Base-by-base conservation (phyloP, 1,140 invertebrate genomes). In the Alviniconcha marisindica region DNA sequence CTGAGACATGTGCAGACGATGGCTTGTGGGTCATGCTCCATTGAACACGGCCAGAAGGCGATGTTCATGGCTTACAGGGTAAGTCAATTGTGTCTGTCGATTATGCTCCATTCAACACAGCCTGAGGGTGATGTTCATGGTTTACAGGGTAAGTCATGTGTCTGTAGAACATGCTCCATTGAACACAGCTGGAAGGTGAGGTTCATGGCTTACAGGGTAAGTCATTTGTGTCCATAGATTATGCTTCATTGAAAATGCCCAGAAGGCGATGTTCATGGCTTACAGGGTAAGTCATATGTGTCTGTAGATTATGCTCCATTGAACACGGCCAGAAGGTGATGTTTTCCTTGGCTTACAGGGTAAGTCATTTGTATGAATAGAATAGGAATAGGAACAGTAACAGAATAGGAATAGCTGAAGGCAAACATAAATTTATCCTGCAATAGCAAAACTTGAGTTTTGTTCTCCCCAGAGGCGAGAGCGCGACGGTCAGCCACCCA, bases 11-110 rank as follows among this genome's bases (percentile, higher is more conserved):
- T 98, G 2, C 96, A 96, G 21, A 99, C 98, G 0, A 99, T 99
- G 98, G 97, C 98, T 95, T 99, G 98, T 93, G 98, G 98, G 0
- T 97, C 98, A 0, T 99, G 98, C 89, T 97, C 97, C 0, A 94
- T 95, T 83, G 98, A 99, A 93, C 98, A 99, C 93, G 97, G 97
- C 0, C 98, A 96, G 89, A 99, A 99, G 93, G 96, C 96, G 7
- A 92, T 92, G 54, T 94, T 94, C 85, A 93, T 94, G 74, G 88
- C 90, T 77, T 93, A 94, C 82, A 92, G 85, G 89, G 93, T 93
- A 87, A 85, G 87, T 42, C 2, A 33, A 40, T 48, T 48, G 18
- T 48, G 5, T 48, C n/a, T 99, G 98, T 93, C 98, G 98, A 0
- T 97, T 97, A 0, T 99, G 98, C 89, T 97, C 97, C 0, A 94